Conservation (phyloP, 2,888 invertebrate species). For the Plusia festucae region DNA sequence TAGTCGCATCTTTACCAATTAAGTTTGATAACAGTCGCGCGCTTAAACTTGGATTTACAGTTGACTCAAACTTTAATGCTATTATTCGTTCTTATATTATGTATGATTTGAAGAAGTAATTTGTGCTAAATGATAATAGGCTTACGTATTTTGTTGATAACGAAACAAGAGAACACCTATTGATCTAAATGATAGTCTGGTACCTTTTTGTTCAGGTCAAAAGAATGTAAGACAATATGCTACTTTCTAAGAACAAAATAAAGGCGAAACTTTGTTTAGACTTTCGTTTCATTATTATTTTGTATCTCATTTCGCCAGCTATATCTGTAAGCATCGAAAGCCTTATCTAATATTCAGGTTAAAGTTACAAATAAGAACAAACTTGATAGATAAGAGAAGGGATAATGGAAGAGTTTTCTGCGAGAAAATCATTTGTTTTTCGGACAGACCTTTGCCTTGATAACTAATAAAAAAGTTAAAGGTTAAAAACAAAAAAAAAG, state of each 20-base stretch:
- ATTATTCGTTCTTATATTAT: conserved; percentile 72
- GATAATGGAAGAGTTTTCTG: background rate
- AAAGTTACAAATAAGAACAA: background rate
- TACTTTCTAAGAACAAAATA: conserved; percentile 7
- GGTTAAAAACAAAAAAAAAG: background rate
- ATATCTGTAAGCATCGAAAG: background rate
- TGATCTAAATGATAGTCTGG: background rate
- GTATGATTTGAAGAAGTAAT: conserved; percentile 49
- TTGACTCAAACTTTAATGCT: conserved; percentile 72
- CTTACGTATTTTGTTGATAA: background rate
- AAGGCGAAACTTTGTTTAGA: background rate
- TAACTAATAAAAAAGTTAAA: background rate
- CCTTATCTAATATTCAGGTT: conserved; percentile 2
- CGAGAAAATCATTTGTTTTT: background rate
- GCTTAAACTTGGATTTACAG: conserved; percentile 72
- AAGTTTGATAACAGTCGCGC: conserved; percentile 74
- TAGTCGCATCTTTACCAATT: conserved; percentile 75
- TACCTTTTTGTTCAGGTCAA: conserved; percentile 1
- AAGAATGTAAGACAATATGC: background rate
- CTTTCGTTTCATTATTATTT: background rate
- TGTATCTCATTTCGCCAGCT: background rate
- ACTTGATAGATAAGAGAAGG: background rate
- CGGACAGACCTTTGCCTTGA: too few species aligned
- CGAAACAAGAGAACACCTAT: background rate
- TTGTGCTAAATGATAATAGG: background rate